Evolutionary conservation across 2,797 vertebrate genomes (phyloP).

Genomic region (Urophycis tenuis): DNA sequence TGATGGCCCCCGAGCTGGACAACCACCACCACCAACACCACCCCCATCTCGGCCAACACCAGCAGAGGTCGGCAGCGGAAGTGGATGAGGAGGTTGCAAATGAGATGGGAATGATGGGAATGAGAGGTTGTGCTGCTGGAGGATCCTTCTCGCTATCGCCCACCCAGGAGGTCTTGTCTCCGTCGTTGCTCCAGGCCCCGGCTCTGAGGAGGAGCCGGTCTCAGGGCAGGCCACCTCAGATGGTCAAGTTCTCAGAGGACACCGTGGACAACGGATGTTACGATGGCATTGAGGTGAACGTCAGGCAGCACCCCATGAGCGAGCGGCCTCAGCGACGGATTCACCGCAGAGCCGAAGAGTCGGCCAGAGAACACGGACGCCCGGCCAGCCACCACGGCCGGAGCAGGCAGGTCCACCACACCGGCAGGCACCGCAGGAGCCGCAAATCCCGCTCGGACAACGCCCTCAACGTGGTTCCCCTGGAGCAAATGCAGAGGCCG

Average conservation of each 20-base stretch:
- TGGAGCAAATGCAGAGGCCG: slow-evolving; percentile 74
- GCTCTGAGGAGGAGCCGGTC: slow-evolving; percentile 88
- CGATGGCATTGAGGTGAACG: slow-evolving; percentile 64
- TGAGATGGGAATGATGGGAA: slow-evolving; percentile 40
- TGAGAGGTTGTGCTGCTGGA: slow-evolving; percentile 44
- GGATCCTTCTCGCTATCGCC: slow-evolving; percentile 46
- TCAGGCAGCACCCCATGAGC: slow-evolving; percentile 86
- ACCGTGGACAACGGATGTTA: slow-evolving; percentile 87
- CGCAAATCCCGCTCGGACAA: slow-evolving; percentile 91
- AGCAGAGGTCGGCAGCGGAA: slow-evolving; percentile 36
- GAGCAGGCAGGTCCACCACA: slow-evolving; percentile 66
- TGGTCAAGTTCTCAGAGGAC: slow-evolving; percentile 91
- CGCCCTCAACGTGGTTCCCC: slow-evolving; percentile 80
- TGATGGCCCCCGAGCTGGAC: slow-evolving; percentile 80
- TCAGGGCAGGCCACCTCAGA: slow-evolving; percentile 82
- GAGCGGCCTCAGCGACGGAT: slow-evolving; percentile 83
- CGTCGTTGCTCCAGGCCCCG: slow-evolving; percentile 77
- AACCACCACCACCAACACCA: slow-evolving; percentile 18
- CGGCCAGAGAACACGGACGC: slow-evolving; percentile 64
- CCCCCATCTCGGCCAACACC: slow-evolving; percentile 26
- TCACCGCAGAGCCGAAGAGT: slow-evolving; percentile 75
- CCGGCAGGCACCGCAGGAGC: slow-evolving; percentile 73
- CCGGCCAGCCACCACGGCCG: slow-evolving; percentile 68
- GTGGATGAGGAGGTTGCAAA: slow-evolving; percentile 34
- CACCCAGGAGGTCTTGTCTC: slow-evolving; percentile 55